Evolutionary conservation across 2,113 vertebrate species (phyloP).

Genomic region (Megaleporinus macrocephalus): DNA sequence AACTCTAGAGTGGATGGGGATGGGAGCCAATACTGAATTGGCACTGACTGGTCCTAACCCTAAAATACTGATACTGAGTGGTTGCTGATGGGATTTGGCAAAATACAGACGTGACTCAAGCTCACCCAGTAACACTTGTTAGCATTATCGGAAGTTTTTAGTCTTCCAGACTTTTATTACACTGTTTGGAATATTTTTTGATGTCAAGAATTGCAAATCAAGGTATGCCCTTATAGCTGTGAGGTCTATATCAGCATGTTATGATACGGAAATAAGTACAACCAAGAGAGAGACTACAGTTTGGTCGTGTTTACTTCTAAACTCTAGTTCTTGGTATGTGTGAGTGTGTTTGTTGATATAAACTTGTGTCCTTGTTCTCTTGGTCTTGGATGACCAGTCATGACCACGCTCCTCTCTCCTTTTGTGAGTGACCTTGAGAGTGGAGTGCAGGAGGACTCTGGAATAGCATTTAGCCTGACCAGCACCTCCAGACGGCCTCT

Average conservation of each 20-base stretch:
- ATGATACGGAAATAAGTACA: neutral
- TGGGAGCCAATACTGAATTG: no score
- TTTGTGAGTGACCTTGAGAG: constrained; percentile 71
- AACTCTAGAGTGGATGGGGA: no score
- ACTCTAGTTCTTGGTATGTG: constrained; percentile 7
- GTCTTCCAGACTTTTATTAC: no score
- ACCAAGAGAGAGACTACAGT: neutral
- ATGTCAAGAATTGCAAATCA: neutral
- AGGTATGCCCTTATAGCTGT: neutral
- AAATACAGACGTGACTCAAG: no score
- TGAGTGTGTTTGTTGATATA: constrained; percentile 28
- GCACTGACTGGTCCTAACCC: no score
- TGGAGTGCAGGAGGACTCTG: constrained; percentile 44
- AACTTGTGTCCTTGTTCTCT: constrained; percentile 10
- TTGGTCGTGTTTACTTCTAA: neutral
- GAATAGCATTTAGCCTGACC: constrained; percentile 66
- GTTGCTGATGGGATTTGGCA: no score
- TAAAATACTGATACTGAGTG: no score
- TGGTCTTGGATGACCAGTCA: constrained; percentile 23
- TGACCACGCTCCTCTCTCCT: constrained; percentile 45
- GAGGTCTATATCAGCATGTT: neutral
- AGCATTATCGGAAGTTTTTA: no score
- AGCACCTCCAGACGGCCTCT: constrained; percentile 62
- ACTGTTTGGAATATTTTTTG: no score
- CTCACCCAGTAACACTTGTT: no score